Percentiles rank a stretch among this genome's conserved stretches.
Conservation (phyloP, 2,888 invertebrate species). For the Dascillus cervinus region DNA sequence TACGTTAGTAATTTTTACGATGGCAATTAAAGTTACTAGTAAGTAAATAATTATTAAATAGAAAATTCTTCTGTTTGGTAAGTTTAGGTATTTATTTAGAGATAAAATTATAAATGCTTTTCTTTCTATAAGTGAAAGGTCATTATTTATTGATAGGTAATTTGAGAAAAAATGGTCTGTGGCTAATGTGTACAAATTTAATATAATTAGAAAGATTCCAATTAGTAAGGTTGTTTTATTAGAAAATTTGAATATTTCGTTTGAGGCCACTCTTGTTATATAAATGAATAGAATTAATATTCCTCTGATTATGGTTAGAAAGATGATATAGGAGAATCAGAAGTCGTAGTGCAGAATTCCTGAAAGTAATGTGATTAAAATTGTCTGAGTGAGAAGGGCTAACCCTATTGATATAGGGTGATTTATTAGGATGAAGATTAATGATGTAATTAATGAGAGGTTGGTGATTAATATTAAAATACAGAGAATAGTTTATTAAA, state of each 20-base stretch:
- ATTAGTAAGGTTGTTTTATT: constrained; percentile 30
- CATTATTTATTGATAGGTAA: constrained; percentile 35
- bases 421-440: constrained; percentile 40
- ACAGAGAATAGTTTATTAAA: constrained; percentile 34
- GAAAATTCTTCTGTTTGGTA: constrained; percentile 45
- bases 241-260: constrained; percentile 49
- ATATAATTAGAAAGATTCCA: constrained; percentile 27
- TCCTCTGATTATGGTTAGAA: constrained; percentile 55
- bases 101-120: constrained; percentile 29
- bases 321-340: constrained; percentile 56
- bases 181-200: constrained; percentile 36
- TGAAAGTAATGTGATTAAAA: constrained; percentile 43
- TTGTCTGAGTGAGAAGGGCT: constrained; percentile 48
- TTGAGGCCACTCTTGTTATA: constrained; percentile 53
- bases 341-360: constrained; percentile 46
- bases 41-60: constrained; percentile 52
- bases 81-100: constrained; percentile 49
- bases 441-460: constrained; percentile 38
- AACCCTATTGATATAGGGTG: constrained; percentile 51
- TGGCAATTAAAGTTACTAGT: constrained; percentile 51
- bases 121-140: constrained; percentile 9
- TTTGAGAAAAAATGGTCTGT: constrained; percentile 9
- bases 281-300: constrained; percentile 60
- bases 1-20: constrained; percentile 53
- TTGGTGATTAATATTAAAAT: neutral